Conservation (phyloP, 2,113 vertebrate species). For the Embiotoca jacksoni region DNA sequence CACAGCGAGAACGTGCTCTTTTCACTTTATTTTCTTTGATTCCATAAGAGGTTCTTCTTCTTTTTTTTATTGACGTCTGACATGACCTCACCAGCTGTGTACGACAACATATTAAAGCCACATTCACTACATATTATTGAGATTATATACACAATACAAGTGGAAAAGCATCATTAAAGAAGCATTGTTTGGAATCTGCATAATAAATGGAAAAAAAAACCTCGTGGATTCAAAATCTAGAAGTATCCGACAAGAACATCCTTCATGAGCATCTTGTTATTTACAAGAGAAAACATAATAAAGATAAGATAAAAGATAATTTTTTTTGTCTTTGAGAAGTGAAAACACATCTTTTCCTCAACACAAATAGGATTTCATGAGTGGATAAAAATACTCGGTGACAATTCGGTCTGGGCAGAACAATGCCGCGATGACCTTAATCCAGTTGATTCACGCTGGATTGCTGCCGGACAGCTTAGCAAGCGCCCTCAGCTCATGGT, state of each 20-base stretch:
- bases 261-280: constrained; percentile 4
- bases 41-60: background rate
- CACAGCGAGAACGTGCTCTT: background rate
- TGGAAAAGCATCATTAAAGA: constrained; percentile 1
- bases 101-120: background rate
- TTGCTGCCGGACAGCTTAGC: constrained; percentile 61
- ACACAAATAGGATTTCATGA: constrained; percentile 40
- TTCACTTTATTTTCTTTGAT: background rate
- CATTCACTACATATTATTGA: background rate
- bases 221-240: background rate
- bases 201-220: background rate
- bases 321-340: background rate
- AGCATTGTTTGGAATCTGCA: background rate
- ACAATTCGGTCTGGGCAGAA: constrained; percentile 34
- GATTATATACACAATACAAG: background rate
- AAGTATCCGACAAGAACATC: background rate
- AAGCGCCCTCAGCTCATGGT: constrained; percentile 68
- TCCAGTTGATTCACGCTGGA: constrained; percentile 61
- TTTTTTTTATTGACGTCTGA: background rate
- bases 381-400: constrained; percentile 21
- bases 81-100: background rate
- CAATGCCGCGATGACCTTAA: constrained; percentile 68
- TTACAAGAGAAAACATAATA: background rate
- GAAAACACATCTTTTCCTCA: constrained; percentile 11
- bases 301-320: background rate